These are phyloP conservation scores for Lucifuga dentata DNA, from an alignment of 2,113 vertebrate species.

Conservation along the genomic window DNA sequence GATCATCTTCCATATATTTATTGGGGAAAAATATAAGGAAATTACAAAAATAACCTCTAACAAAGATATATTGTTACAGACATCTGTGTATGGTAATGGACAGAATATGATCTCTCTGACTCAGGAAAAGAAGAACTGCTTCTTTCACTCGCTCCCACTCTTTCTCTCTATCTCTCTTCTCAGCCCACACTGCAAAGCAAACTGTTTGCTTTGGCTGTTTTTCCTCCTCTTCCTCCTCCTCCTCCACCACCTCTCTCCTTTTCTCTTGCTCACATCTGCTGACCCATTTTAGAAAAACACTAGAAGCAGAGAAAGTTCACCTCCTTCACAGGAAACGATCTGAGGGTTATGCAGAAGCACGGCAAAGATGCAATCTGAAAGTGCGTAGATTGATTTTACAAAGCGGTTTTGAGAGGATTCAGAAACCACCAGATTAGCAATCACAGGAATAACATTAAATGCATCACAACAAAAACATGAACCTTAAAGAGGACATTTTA, in stretches of 20 bases:
- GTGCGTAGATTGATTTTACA: no score
- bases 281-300: conserved; percentile 82
- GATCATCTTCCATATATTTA: background rate
- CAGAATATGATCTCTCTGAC: conserved; percentile 13
- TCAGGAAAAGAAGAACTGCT: conserved; percentile 25
- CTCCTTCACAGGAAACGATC: conserved; percentile 72
- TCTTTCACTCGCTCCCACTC: conserved; percentile 48
- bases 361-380: no score
- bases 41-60: conserved; percentile 13
- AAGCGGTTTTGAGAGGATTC: conserved; percentile 20
- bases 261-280: conserved; percentile 79
- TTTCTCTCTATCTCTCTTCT: conserved; percentile 48
- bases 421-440: no score
- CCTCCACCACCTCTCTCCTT: conserved; percentile 15
- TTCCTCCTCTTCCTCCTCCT: conserved; percentile 50
- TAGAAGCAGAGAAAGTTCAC: conserved; percentile 67
- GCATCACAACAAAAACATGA: no score
- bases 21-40: background rate
- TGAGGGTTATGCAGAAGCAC: conserved; percentile 26
- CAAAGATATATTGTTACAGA: background rate
- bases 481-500: no score
- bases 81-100: conserved; percentile 8
- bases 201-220: conserved; percentile 78
- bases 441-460: no score
- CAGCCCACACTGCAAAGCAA: conserved; percentile 72